These are phyloP conservation scores for Octopus sinensis DNA, from an alignment of 1,140 invertebrate species.

Conservation along the genomic window DNA sequence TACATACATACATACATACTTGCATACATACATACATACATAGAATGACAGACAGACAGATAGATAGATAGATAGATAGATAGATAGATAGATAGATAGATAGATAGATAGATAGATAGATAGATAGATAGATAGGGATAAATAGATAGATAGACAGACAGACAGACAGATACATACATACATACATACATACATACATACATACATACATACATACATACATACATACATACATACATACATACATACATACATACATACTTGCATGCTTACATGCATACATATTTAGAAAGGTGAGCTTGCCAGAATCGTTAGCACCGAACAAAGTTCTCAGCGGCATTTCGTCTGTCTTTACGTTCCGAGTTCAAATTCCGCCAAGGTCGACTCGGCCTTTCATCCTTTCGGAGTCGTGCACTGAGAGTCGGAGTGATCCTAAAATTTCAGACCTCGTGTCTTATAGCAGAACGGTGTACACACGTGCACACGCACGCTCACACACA, in stretches of 20 bases:
- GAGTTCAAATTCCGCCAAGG: neutral
- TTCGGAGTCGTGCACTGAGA: too few species aligned
- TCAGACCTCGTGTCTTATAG: too few species aligned
- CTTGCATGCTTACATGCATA: neutral
- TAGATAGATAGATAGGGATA: neutral
- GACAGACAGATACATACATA: neutral
- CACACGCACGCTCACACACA: too few species aligned
- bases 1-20: neutral
- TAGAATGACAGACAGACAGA: neutral
- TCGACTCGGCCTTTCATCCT: too few species aligned
- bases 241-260: neutral
- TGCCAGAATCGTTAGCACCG: neutral
- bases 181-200: constrained; percentile 6
- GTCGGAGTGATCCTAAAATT: too few species aligned
- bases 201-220: neutral
- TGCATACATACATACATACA: neutral
- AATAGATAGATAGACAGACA: neutral
- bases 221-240: neutral
- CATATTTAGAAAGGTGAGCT: neutral
- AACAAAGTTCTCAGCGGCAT: neutral
- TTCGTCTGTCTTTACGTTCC: neutral
- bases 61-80: neutral
- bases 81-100: neutral
- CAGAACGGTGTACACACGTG: too few species aligned
- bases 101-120: neutral